Base-by-base conservation (phyloP, 2,797 vertebrate genomes). In the Artibeus jamaicensis region DNA sequence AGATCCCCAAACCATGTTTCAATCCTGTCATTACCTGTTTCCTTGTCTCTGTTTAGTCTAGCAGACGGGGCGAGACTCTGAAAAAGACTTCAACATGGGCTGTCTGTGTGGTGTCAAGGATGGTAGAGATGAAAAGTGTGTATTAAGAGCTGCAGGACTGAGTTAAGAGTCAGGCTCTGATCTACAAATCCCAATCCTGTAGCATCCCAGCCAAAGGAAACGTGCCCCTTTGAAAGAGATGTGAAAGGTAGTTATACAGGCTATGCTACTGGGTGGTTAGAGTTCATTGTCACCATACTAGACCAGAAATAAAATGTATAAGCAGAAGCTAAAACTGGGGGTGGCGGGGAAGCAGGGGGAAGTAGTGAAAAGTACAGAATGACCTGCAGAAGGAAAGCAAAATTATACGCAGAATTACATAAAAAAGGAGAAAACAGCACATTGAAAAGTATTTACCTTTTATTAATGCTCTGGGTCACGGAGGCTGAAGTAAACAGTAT, bases 1-100 rank as follows among this genome's bases (percentile, higher is more conserved):
- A 96, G 96, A 94, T 97, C 95, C 97, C 93, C 44, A 94, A 98
- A 96, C 94, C 71, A 97, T 98, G 96, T 88, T 97, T 97, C 97
- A 97, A 62, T 88, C 68, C 91, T 96, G 96, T 98, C 97, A 97
- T 97, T 97, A 97, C 96, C 97, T 97, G 95, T 96, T 97, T 97
- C 97, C 96, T 96, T 88, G 97, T 96, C 97, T 98, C 97, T 98
- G 97, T 97, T 98, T 97, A 98, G 97, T 97, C 97, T 97, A 97
- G 96, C 96, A 96, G 96, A 97, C 97, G 94, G 96, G 97, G 96
- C 55, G 59, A 96, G 91, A 85, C 91, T 95, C 95, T 94, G 89
- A 87, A 95, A 96, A 96, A 97, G 76, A 93, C 96, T 97, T 97
- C 96, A 96, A 73, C 93, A 92, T 96, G 91, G 91, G 84, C 93